phyloP scores from a whole-genome alignment of 1,140 invertebrate genomes.

The Drosophila trapezifrons region DNA sequence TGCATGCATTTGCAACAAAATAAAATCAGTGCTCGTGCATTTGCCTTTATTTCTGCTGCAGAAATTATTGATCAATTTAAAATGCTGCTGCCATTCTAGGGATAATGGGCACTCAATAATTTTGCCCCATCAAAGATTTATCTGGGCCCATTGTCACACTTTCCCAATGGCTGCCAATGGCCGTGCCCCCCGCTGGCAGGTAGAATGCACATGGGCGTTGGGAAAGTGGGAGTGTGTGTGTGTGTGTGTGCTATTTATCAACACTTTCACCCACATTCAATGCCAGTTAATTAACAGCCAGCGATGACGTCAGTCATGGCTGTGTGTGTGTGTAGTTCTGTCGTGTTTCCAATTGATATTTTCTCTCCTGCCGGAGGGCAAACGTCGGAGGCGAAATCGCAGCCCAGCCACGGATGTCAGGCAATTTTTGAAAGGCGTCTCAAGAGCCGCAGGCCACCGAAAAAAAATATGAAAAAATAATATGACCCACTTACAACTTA shows the following conservation, averaged over 20 bases:
- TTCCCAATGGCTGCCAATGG: slow-evolving; percentile 33
- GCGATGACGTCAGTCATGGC: slow-evolving; percentile 55
- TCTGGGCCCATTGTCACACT: slow-evolving; percentile 43
- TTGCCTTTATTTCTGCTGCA: not conserved
- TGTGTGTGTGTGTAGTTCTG: slow-evolving; percentile 5
- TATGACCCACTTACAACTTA: slow-evolving; percentile 68
- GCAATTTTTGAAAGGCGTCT: slow-evolving; percentile 45
- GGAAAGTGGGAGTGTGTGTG: not conserved
- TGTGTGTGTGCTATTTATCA: slow-evolving; percentile 40
- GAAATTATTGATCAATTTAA: not conserved
- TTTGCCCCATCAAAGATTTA: slow-evolving; percentile 18
- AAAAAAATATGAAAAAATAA: slow-evolving; percentile 56
- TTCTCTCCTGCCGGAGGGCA: not conserved
- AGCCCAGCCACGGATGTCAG: slow-evolving; percentile 42
- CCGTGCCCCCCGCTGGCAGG: slow-evolving; percentile 54
- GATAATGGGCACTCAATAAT: not conserved
- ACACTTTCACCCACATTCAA: slow-evolving; percentile 49
- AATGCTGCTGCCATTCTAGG: not conserved
- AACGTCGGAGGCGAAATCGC: not conserved
- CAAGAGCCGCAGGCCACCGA: slow-evolving; percentile 50
- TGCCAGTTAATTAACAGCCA: slow-evolving; percentile 58
- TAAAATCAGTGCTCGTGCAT: not conserved
- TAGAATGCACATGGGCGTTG: slow-evolving; percentile 15
- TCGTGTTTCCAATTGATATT: slow-evolving; percentile 47
- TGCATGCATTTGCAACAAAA: not conserved